Conservation (phyloP, 2,113 vertebrate species). For the Microtus oregoni region DNA sequence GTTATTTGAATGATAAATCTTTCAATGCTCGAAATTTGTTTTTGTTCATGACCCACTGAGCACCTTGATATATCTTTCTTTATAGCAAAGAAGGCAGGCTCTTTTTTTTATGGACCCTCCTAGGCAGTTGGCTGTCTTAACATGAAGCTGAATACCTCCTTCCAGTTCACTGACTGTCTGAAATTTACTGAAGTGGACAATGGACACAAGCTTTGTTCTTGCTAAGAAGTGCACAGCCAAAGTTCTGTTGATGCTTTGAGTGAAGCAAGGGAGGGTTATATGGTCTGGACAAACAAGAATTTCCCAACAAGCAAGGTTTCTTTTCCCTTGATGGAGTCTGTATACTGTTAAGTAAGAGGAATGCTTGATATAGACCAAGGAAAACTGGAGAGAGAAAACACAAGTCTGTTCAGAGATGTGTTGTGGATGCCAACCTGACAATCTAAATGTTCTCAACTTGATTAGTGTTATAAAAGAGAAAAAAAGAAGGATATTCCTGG, state of each 20-base stretch:
- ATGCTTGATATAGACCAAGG: neutral
- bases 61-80: slow-evolving; percentile 32
- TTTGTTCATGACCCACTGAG: slow-evolving; percentile 1
- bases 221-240: neutral
- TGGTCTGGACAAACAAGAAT: neutral
- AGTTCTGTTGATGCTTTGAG: neutral
- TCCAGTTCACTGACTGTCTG: neutral
- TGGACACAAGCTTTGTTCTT: no score
- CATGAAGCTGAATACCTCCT: neutral
- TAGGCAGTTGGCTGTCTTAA: neutral
- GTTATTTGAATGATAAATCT: slow-evolving; percentile 13
- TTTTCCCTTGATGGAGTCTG: neutral
- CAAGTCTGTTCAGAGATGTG: neutral
- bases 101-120: neutral
- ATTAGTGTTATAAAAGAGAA: neutral
- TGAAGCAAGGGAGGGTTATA: neutral
- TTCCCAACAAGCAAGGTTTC: neutral
- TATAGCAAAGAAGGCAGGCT: slow-evolving; percentile 17
- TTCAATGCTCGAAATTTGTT: neutral
- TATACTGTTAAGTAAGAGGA: neutral
- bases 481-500: neutral
- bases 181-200: neutral
- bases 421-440: neutral
- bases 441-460: neutral
- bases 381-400: neutral